These are phyloP conservation scores for Tenthredo livida DNA, from an alignment of 2,888 invertebrate genomes.

Conservation along the genomic window DNA sequence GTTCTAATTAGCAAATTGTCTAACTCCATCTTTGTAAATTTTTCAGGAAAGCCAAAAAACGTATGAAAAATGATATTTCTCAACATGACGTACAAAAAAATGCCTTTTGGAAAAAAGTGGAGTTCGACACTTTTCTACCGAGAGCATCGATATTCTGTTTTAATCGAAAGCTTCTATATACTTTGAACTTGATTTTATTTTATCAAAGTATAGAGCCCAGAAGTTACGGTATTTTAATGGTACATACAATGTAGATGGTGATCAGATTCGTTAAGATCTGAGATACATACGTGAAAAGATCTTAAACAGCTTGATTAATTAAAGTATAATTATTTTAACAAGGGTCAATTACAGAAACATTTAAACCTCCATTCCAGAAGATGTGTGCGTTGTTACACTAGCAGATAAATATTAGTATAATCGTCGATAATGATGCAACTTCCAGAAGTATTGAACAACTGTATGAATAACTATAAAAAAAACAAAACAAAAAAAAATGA, in stretches of 20 bases:
- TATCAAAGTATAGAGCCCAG: not conserved
- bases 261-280: not conserved
- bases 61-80: no score
- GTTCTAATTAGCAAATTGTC: no score
- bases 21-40: no score
- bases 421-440: not conserved
- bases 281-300: not conserved
- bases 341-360: slow-evolving; percentile 39
- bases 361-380: not conserved
- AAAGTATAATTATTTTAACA: slow-evolving; percentile 25
- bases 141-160: no score
- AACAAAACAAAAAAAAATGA: not conserved
- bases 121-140: no score
- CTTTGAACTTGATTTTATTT: not conserved
- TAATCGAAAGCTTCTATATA: not conserved
- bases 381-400: not conserved
- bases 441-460: not conserved
- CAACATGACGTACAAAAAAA: no score
- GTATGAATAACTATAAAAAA: not conserved
- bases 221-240: not conserved
- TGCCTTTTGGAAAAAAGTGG: no score
- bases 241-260: slow-evolving; percentile 17
- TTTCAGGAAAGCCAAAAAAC: no score
- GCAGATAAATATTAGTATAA: not conserved
- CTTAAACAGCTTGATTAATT: slow-evolving; percentile 1